phyloP scores from a whole-genome alignment of 2,888 invertebrate species.

The Bruchidius siliquastri region DNA sequence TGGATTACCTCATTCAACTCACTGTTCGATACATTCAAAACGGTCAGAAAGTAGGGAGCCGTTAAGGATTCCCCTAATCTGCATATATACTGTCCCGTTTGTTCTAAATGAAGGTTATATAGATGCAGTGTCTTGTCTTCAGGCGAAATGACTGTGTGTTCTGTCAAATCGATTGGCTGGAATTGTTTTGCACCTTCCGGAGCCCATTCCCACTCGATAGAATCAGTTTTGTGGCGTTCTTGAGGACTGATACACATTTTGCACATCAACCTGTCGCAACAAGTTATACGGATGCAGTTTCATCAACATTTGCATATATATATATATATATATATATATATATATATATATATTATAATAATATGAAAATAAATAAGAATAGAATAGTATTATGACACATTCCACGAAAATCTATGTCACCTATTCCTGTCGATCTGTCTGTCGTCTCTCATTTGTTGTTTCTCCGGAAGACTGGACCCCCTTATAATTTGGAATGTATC shows the following conservation, averaged over 20 bases:
- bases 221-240: slow-evolving; percentile 39
- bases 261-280: slow-evolving; percentile 47
- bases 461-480: no score
- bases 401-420: no score
- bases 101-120: slow-evolving; percentile 48
- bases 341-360: no score
- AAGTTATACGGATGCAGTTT: background rate
- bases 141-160: slow-evolving; percentile 46
- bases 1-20: slow-evolving; percentile 23
- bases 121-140: slow-evolving; percentile 51
- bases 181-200: slow-evolving; percentile 28
- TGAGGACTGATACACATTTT: slow-evolving; percentile 54
- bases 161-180: slow-evolving; percentile 43
- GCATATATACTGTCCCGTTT: slow-evolving; percentile 58
- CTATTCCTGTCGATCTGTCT: no score
- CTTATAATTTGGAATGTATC: no score
- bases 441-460: no score
- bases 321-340: no score
- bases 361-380: no score
- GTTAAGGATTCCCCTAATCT: slow-evolving; percentile 45
- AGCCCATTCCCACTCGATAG: slow-evolving; percentile 50
- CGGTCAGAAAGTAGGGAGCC: slow-evolving; percentile 51
- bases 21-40: slow-evolving; percentile 47
- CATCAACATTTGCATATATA: background rate
- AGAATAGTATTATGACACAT: no score